Evolutionary conservation across 2,797 vertebrate species (phyloP), one percentile per base, ranked within the genome.

Genomic region (Pogonophryne albipinna): DNA sequence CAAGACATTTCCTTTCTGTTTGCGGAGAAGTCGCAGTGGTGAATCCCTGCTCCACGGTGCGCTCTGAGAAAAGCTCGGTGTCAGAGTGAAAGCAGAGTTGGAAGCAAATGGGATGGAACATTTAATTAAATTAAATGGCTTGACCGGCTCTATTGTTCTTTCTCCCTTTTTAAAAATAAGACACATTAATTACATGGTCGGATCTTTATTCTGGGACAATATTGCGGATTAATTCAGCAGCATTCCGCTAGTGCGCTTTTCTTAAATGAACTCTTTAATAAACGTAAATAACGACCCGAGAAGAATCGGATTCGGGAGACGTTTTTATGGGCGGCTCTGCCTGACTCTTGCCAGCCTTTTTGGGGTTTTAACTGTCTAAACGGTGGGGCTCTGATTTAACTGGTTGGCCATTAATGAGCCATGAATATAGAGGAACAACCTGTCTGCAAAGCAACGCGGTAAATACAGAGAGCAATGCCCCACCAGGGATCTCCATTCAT

Each of bases 61-160:
- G 94, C 95, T 95, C 89, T 95, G 96, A 89, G 87, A 93, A 90
- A 96, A 95, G 84, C 94, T 94, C 92, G 85, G 94, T 96, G 96
- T 96, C 96, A 95, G 93, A 95, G 94, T 92, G 95, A 96, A 95
- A 94, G 95, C 95, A 95, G 95, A 93, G 96, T 96, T 96, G 94
- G 93, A 87, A 96, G 96, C 95, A 97, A 98, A 99, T 98, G 97
- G 96, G 97, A 98, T 97, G 97, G 97, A 98, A 98, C 98, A 98
- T 98, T 96, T 97, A 98, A 98, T 97, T 96, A 98, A 97, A 97
- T 97, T 95, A 98, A 97, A 98, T 96, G 96, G 96, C 96, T 96
- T 97, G 96, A 98, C 97, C 95, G 95, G 92, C 92, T 88, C 91
- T 96, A 97, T 99, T 99, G 97, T 98, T 91, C 94, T 56, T 41